phyloP scores from a whole-genome alignment of 1,140 invertebrate species.

The Platyscapa corneri region DNA sequence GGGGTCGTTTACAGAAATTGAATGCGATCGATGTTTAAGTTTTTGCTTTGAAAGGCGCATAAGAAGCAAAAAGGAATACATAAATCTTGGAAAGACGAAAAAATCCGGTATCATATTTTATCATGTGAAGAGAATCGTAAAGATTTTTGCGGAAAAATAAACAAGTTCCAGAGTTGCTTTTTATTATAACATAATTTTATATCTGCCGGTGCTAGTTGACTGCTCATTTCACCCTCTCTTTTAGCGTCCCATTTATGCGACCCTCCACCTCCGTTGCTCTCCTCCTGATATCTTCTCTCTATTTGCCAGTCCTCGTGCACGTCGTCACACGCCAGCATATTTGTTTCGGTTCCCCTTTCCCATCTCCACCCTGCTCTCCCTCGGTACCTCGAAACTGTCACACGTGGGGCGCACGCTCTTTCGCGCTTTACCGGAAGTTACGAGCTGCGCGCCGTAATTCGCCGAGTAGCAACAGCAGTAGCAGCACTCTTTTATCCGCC shows the following conservation, averaged over 20 bases:
- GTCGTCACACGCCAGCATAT: not conserved
- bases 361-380: not conserved
- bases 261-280: not conserved
- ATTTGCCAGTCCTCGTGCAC: not conserved
- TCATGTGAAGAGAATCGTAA: not conserved
- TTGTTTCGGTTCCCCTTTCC: not conserved
- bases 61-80: not conserved
- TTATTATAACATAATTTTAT: not conserved
- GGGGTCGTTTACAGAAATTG: not conserved
- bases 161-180: not conserved
- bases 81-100: not conserved
- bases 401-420: slow-evolving; percentile 2
- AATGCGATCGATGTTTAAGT: not conserved
- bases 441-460: slow-evolving; percentile 36
- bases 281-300: not conserved
- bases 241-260: not conserved
- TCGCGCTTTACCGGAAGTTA: slow-evolving; percentile 44
- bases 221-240: not conserved
- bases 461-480: not conserved
- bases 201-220: not conserved
- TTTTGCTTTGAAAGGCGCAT: not conserved
- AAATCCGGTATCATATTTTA: not conserved
- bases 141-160: slow-evolving; percentile 7
- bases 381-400: not conserved
- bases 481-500: slow-evolving; percentile 13